Conservation (phyloP, 2,113 vertebrate species). For the Vimba vimba region DNA sequence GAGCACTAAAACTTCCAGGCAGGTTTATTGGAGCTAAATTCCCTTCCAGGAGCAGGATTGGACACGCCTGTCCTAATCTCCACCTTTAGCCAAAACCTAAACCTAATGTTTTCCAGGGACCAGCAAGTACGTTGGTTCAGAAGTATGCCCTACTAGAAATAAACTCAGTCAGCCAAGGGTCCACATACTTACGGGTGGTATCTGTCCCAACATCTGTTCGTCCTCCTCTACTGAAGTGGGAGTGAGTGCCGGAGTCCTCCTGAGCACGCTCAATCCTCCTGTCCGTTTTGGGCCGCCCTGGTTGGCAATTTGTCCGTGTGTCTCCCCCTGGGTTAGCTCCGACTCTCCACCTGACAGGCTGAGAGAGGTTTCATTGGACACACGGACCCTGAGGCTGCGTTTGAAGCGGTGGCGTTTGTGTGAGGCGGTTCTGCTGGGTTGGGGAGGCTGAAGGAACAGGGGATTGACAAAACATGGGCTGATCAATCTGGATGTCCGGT, state of each 20-base stretch:
- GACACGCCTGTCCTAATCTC: neutral
- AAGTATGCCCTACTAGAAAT: neutral
- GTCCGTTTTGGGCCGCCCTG: conserved; percentile 63
- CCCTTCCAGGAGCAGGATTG: neutral
- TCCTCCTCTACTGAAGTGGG: conserved; percentile 79
- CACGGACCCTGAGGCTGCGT: conserved; percentile 84
- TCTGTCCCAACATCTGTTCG: conserved; percentile 67
- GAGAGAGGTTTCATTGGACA: conserved; percentile 86
- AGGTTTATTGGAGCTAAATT: neutral
- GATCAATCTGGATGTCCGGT: conserved; percentile 53
- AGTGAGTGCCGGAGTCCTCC: conserved; percentile 74
- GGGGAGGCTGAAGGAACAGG: conserved; percentile 80
- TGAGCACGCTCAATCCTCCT: conserved; percentile 70
- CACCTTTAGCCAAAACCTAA: neutral
- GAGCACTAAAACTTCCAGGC: too few relatives aligned
- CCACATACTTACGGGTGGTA: conserved; percentile 64
- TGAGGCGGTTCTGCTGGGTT: conserved; percentile 76
- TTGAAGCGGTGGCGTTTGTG: conserved; percentile 85
- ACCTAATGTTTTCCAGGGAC: neutral
- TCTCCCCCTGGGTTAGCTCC: conserved; percentile 65
- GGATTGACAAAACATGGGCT: conserved; percentile 87
- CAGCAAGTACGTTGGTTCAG: neutral
- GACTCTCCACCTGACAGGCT: conserved; percentile 71
- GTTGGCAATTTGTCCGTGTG: conserved; percentile 52
- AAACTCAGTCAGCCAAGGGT: neutral